Evolutionary conservation across 2,797 vertebrate species (phyloP).

Genomic region (Cryptoblepharus egeriae): DNA sequence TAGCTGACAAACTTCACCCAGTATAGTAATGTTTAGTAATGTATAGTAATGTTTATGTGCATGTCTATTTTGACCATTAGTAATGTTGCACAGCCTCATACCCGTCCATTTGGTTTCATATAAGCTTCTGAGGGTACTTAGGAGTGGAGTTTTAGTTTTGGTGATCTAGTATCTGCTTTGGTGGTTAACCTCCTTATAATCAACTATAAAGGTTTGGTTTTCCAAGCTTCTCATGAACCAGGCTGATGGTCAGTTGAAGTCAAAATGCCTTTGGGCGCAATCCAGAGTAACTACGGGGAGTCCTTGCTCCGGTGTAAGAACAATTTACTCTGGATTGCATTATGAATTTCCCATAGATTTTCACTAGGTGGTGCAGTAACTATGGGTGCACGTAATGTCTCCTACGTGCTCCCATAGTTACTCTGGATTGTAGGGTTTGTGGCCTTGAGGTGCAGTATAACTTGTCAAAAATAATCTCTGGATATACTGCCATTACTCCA

Average conservation of each 20-base stretch:
- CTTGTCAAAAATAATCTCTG: neutral
- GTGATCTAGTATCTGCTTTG: neutral
- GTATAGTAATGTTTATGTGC: too few relatives aligned
- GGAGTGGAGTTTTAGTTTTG: neutral
- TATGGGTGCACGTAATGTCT: too few relatives aligned
- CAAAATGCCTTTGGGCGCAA: neutral
- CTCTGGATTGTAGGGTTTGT: too few relatives aligned
- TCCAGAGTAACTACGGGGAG: too few relatives aligned
- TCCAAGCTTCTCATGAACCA: neutral
- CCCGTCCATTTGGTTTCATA: neutral
- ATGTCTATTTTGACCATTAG: neutral
- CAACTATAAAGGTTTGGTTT: neutral
- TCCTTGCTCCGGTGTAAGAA: too few relatives aligned
- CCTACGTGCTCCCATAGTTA: too few relatives aligned
- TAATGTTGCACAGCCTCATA: too few relatives aligned
- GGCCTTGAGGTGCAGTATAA: neutral
- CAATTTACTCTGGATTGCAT: too few relatives aligned
- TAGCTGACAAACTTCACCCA: too few relatives aligned
- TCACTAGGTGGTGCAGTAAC: too few relatives aligned
- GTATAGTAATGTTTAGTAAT: too few relatives aligned
- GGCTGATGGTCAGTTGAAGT: neutral
- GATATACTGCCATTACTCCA: neutral
- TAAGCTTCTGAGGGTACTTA: neutral
- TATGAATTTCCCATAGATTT: too few relatives aligned
- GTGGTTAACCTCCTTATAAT: neutral